A percentile compares a stretch with the other conserved stretches of the same genome.
These are phyloP conservation scores for Thalassophryne amazonica DNA, from an alignment of 2,797 vertebrate species.

Conservation along the genomic window DNA sequence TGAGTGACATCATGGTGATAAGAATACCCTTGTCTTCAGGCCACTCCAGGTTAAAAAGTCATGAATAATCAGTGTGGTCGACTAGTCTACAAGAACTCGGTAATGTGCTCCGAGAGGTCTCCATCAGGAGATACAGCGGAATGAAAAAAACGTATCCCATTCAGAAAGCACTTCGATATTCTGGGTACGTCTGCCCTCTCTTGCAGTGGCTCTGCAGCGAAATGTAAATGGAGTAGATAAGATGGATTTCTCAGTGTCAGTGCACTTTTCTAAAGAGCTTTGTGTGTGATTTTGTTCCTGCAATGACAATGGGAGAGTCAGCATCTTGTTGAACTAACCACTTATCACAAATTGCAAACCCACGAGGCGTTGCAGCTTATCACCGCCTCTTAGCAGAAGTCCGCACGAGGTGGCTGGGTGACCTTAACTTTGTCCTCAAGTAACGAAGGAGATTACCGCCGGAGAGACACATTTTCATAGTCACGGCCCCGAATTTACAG, in stretches of 20 bases:
- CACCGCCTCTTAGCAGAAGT: constrained; percentile 21
- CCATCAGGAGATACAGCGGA: constrained; percentile 48
- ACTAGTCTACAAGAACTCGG: constrained; percentile 10
- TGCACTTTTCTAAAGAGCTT: constrained; percentile 63
- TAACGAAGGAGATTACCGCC: constrained; percentile 38
- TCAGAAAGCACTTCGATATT: constrained; percentile 63
- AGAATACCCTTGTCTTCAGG: constrained; percentile 28
- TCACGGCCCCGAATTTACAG: constrained; percentile 5
- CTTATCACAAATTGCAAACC: constrained; percentile 60
- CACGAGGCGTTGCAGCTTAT: constrained; percentile 46
- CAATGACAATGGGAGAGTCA: constrained; percentile 40
- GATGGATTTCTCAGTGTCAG: constrained; percentile 66
- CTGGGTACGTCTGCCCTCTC: constrained; percentile 45
- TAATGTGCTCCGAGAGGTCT: constrained; percentile 10
- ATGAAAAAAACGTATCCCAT: constrained; percentile 31
- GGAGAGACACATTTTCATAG: constrained; percentile 47
- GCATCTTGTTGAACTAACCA: constrained; percentile 44
- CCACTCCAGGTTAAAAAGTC: constrained; percentile 31
- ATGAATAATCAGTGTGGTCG: constrained; percentile 52
- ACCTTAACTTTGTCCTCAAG: constrained; percentile 51
- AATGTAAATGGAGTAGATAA: constrained; percentile 69
- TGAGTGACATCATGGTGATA: constrained; percentile 6
- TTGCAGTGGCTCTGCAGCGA: constrained; percentile 53
- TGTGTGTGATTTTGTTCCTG: constrained; percentile 44
- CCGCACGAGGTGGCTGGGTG: constrained; percentile 27